phyloP scores from a whole-genome alignment of 2,888 invertebrate species.

The Mesodorylaimus sp. region DNA sequence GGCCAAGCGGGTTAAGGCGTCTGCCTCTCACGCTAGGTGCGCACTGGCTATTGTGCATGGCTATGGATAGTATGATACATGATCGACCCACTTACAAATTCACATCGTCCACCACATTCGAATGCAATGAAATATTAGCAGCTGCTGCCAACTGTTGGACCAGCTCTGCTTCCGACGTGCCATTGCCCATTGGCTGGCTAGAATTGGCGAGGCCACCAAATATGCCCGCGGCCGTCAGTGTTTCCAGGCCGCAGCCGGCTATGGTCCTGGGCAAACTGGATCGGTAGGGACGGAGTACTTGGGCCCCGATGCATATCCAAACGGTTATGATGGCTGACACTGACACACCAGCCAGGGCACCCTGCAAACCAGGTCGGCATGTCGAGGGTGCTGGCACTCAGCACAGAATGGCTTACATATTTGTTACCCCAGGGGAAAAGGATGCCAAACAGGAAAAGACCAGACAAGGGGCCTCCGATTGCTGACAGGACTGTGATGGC shows the following conservation, averaged over 20 bases:
- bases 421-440: conserved; percentile 19
- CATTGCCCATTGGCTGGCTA: too few relatives aligned
- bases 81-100: too few relatives aligned
- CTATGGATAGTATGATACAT: too few relatives aligned
- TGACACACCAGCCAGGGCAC: conserved; percentile 3
- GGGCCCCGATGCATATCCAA: conserved; percentile 4
- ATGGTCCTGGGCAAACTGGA: not conserved
- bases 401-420: conserved; percentile 53
- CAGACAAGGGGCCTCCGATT: conserved; percentile 7
- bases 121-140: too few relatives aligned
- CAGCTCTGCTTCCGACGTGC: too few relatives aligned
- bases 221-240: too few relatives aligned
- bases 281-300: conserved; percentile 2
- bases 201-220: too few relatives aligned
- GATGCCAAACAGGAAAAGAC: conserved; percentile 16
- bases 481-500: conserved; percentile 4
- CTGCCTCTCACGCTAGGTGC: too few relatives aligned
- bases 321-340: not conserved
- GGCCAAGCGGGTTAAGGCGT: too few relatives aligned
- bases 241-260: not conserved
- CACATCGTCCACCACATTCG: too few relatives aligned
- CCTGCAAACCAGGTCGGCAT: conserved; percentile 25
- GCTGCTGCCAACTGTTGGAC: too few relatives aligned
- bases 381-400: conserved; percentile 51
- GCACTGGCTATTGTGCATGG: too few relatives aligned